Base-by-base conservation (phyloP, 2,113 vertebrate species). In the Tragelaphus imberbis region DNA sequence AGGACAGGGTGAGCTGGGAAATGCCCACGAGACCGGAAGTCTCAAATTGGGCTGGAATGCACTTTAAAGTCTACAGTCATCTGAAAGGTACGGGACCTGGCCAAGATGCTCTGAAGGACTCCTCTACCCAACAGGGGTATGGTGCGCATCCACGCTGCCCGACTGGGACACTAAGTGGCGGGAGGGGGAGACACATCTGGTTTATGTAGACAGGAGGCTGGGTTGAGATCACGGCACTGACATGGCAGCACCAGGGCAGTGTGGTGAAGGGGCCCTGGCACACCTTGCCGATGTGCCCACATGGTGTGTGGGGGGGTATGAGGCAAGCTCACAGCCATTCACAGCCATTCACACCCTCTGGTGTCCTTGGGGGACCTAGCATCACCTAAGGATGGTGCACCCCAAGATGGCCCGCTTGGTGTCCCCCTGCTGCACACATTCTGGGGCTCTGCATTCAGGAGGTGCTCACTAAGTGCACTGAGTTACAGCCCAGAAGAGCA, bases 61-160 rank as follows among this genome's bases (percentile, higher is more conserved):
- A 21, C 58, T 94, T 81, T n/a, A 88, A 25, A 44, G 28, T 88
- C 30, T 36, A 19, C 21, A 36, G 36, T 82, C 36, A 30, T 79
- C 51, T 17, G 7, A 82, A 71, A 89, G 21, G 7, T 21, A 23
- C 5, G 44, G 44, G 44, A 44, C 56, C 49, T 33, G n/a, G 58
- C 27, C 47, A 63, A 13, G 21, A 27, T 28, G 27, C 3, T 14
- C 49, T 27, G 36, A 56, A 30, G 85, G 19, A 14, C 55, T 6
- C 6, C n/a, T 89, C 30, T 21, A 5, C 1, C 15, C 5, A 3
- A 1, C 5, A 44, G 23, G 23, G 40, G 16, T 59, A 9, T 25
- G 13, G 53, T 12, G 79, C 4, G 40, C 8, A 0, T 25, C 2
- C 51, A 28, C 17, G 11, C 0, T 40, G 63, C 33, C 61, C 11